Evolutionary conservation across 2,888 invertebrate genomes (phyloP).

Genomic region (Masnerella sp.): DNA sequence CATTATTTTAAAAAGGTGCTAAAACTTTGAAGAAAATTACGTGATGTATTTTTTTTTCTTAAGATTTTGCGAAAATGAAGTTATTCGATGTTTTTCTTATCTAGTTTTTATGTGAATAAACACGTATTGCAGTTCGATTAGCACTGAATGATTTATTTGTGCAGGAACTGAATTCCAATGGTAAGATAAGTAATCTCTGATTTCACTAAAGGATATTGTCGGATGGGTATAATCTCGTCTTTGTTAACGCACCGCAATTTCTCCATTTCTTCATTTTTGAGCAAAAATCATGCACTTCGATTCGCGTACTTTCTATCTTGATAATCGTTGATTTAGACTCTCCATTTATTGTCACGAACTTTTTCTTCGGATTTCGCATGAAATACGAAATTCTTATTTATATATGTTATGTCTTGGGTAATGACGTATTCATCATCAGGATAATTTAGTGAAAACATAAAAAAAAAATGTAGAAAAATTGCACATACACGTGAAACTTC

Average conservation of each 20-base stretch:
- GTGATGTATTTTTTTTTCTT: too few species aligned
- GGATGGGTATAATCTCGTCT: slow-evolving; percentile 20
- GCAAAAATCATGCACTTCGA: slow-evolving; percentile 22
- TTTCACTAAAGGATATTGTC: slow-evolving; percentile 44
- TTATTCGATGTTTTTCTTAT: not conserved
- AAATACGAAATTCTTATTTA: slow-evolving; percentile 15
- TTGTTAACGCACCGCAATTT: slow-evolving; percentile 28
- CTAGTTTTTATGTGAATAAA: too few species aligned
- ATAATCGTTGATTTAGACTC: slow-evolving; percentile 47
- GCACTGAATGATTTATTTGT: slow-evolving; percentile 20
- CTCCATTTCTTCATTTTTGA: slow-evolving; percentile 46
- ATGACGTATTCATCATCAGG: too few species aligned
- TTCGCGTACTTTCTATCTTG: slow-evolving; percentile 45
- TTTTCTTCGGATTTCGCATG: slow-evolving; percentile 7
- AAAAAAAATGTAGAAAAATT: too few species aligned
- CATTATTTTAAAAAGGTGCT: too few species aligned
- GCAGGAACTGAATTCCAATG: slow-evolving; percentile 38
- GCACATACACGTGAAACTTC: too few species aligned
- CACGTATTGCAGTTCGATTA: not conserved
- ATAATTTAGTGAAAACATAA: slow-evolving; percentile 2
- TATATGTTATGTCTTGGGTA: not conserved
- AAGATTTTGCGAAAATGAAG: too few species aligned
- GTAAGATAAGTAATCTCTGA: slow-evolving; percentile 43
- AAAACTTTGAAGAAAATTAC: too few species aligned
- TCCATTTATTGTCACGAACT: slow-evolving; percentile 45